These are phyloP conservation scores for Pandion haliaetus DNA, from an alignment of 2,113 vertebrate genomes.

Conservation along the genomic window DNA sequence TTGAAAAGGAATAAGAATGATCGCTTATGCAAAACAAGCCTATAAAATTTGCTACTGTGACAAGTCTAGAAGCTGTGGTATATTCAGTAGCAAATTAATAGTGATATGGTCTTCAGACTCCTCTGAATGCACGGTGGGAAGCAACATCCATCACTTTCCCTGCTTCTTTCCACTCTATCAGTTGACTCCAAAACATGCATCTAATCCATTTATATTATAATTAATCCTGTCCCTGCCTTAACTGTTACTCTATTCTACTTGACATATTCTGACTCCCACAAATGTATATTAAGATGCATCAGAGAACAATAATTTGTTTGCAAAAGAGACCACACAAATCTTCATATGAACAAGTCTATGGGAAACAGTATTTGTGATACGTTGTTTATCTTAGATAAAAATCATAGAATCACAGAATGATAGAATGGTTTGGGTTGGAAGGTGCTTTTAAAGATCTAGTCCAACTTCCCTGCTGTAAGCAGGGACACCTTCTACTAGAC, in stretches of 20 bases:
- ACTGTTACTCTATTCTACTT: neutral
- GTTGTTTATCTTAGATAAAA: neutral
- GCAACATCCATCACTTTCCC: neutral
- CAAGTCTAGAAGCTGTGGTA: neutral
- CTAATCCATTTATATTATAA: neutral
- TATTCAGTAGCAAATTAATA: slow-evolving; percentile 33
- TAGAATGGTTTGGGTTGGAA: neutral
- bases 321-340: neutral
- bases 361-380: neutral
- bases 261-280: neutral
- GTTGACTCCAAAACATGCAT: neutral
- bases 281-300: neutral
- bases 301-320: neutral
- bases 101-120: neutral
- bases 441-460: neutral
- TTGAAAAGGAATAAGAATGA: neutral
- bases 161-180: neutral
- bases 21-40: slow-evolving; percentile 21
- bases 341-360: neutral
- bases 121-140: neutral
- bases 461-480: fast-evolving
- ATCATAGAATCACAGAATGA: neutral
- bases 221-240: neutral
- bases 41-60: slow-evolving; percentile 21
- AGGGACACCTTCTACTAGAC: neutral